phyloP scores from a whole-genome alignment of 2,113 vertebrate species.

The Pavo muticus region DNA sequence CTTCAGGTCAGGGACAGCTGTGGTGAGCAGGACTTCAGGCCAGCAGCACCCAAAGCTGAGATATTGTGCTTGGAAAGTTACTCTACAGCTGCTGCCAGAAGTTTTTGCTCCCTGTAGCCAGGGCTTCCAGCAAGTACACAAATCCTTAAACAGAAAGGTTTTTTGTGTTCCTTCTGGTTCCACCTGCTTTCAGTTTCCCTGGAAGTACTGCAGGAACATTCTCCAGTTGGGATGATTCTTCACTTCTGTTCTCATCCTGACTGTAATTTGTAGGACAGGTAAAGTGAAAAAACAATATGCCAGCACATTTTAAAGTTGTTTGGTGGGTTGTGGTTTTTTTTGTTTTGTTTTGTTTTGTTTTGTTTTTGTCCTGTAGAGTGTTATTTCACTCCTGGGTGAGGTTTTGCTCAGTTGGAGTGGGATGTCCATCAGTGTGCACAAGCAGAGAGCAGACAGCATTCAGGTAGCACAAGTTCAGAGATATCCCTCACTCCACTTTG shows the following conservation, averaged over 20 bases:
- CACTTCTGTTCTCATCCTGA: background rate
- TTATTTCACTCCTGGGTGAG: background rate
- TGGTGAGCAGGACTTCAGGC: background rate
- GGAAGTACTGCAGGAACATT: background rate
- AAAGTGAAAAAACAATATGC: background rate
- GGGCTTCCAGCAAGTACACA: background rate
- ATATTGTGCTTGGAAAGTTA: background rate
- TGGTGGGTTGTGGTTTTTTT: background rate
- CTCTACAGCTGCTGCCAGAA: background rate
- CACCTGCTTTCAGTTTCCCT: background rate
- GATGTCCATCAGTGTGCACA: background rate
- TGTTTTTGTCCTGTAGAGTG: background rate
- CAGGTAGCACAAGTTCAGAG: background rate
- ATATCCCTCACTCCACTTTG: background rate
- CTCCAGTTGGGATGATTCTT: background rate
- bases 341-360: background rate
- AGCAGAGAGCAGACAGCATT: background rate
- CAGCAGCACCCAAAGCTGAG: background rate
- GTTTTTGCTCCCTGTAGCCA: background rate
- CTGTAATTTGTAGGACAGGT: background rate
- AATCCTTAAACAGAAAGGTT: background rate
- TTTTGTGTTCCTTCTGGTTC: background rate
- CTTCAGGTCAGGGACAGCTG: background rate
- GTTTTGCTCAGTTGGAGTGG: background rate
- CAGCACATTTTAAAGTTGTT: background rate